Conservation (phyloP, 2,797 vertebrate species). For the Ptychadena robeensis region DNA sequence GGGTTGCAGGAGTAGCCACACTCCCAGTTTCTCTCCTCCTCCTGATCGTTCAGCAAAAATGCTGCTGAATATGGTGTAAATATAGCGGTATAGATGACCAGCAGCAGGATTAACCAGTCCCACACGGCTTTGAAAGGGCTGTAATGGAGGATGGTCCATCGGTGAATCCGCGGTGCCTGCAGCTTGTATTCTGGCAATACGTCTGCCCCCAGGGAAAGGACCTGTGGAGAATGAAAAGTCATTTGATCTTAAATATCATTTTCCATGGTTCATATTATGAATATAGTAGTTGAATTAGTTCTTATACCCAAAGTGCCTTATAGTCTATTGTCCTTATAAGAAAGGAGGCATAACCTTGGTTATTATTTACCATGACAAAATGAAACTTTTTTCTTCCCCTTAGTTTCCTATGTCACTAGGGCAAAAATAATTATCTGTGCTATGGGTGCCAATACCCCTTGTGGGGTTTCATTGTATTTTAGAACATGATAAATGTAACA, state of each 20-base stretch:
- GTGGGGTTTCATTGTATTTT: too few relatives aligned
- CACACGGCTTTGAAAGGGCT: conserved; percentile 98
- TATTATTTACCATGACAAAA: too few relatives aligned
- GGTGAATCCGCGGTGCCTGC: conserved; percentile 93
- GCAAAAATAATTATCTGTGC: too few relatives aligned
- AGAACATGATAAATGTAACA: too few relatives aligned
- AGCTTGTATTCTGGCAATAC: conserved; percentile 97
- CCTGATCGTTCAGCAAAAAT: conserved; percentile 93
- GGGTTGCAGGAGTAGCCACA: conserved; percentile 96
- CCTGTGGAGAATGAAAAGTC: conserved; percentile 72
- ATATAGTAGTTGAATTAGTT: not conserved
- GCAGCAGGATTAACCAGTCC: conserved; percentile 98
- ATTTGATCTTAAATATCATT: not conserved
- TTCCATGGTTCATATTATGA: too few relatives aligned
- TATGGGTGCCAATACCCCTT: too few relatives aligned
- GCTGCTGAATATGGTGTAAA: conserved; percentile 97
- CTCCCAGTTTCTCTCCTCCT: conserved; percentile 82
- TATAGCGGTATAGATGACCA: conserved; percentile 97
- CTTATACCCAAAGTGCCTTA: too few relatives aligned
- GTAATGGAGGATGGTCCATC: conserved; percentile 97
- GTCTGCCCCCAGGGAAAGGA: conserved; percentile 93
- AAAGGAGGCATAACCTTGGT: too few relatives aligned
- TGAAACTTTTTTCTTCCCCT: too few relatives aligned
- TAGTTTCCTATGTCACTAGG: too few relatives aligned
- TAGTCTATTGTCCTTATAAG: too few relatives aligned